Evolutionary conservation across 2,113 vertebrate genomes (phyloP).

Genomic region (Cynopterus brachyotis): DNA sequence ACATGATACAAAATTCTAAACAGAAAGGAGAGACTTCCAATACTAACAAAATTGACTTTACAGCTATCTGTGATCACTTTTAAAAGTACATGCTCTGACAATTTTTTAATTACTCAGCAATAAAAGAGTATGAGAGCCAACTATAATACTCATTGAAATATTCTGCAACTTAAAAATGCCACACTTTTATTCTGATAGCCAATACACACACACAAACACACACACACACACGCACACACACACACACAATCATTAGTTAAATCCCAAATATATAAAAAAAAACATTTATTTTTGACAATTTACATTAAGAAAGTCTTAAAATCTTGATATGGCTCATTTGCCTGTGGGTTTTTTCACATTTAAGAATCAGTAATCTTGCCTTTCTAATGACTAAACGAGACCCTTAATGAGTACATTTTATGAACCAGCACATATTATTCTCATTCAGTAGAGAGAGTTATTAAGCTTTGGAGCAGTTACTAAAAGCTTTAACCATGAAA

Average conservation of each 20-base stretch:
- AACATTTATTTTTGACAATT: background rate
- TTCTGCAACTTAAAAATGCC: background rate
- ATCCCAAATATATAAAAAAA: background rate
- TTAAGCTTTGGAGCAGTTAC: conserved; percentile 21
- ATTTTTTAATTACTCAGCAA: background rate
- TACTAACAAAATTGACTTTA: background rate
- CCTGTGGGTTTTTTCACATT: background rate
- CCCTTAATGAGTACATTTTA: conserved; percentile 8
- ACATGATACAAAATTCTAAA: background rate
- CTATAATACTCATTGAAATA: background rate
- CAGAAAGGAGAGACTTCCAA: background rate
- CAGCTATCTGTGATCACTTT: conserved; percentile 3
- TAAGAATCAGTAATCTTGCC: background rate
- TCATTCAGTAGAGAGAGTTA: conserved; percentile 36
- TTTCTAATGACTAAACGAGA: conserved; percentile 4
- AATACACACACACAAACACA: background rate
- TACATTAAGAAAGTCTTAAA: conserved; percentile 23
- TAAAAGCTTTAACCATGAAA: conserved; percentile 43
- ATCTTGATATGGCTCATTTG: background rate
- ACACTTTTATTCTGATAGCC: background rate
- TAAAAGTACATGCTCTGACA: background rate
- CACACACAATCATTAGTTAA: background rate
- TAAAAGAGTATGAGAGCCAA: background rate
- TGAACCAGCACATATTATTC: conserved; percentile 29
- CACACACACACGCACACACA: background rate